Evolutionary conservation across 2,888 invertebrate species (phyloP), one percentile per base, ranked within the genome.

Genomic region (Protonemura montana): DNA sequence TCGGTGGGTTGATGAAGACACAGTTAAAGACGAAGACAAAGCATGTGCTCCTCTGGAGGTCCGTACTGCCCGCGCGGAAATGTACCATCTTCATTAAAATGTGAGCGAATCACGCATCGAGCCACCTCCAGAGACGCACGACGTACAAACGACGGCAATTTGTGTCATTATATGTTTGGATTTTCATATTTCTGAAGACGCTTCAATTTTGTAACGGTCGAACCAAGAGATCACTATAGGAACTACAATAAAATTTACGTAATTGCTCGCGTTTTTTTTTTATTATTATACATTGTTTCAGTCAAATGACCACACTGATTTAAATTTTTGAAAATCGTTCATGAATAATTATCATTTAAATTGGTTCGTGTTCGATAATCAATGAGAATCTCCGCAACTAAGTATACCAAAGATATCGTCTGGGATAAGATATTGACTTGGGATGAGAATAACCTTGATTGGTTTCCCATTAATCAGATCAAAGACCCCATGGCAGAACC

Each of bases 401-500:
- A 42, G 82, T 42, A 26, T 59, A 59, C 59, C 16, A 16, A 59
- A 59, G 59, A 59, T 59, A 21, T 59, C 59, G 59, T 59, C 59
- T 2, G 21, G 59, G 59, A 59, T 59, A 59, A 26, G 35, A 30
- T 28, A 21, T 3, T 83, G 35, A 16, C n/a, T 30, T 83, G 82
- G 13, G 25, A 78, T 78, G 26, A 76, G 78, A 78, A 28, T 27
- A 78, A n/a, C 82, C 35, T 83, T 83, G 41, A 83, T 83, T 83
- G 82, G 35, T 78, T 26, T 81, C 81, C 81, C 30, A 29, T 30
- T 83, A 41, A 83, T 83, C 82, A 83, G 82, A 83, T 83, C 82
- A 41, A 42, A 42, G 82, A 83, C 82, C 82, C 82, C 82, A 25
- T n/a, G n/a, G 41, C n/a, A 83, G 35, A 42, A 30, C 30, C 30